Evolutionary conservation across 92 coral and sea anemone genomes (phyloP), one percentile per base, ranked within the genome.

Genomic region (Parazoanthus swiftii): DNA sequence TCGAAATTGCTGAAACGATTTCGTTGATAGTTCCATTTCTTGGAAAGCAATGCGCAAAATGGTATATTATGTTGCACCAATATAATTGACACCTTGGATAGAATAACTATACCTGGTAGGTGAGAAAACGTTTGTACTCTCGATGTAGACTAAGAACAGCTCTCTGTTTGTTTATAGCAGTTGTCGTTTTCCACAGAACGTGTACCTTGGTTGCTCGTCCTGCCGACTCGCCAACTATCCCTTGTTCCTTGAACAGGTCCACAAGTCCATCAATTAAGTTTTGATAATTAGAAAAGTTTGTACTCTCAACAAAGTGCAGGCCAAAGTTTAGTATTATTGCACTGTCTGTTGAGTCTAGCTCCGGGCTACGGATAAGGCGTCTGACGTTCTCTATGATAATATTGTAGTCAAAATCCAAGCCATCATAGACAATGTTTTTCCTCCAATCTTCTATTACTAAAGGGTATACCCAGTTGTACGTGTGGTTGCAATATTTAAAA

Each of bases 121-220:
- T 93, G 75, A 93, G 39, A 71, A 94, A 94, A 20, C 98, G 80
- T 76, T 86, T 85, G 44, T 82, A 80, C 13, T 93, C 89, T 8
- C 77, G 90, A 43, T 94, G 88, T 20, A 77, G 76, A 68, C 83
- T 46, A 1, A 77, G 56, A 13, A 84, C 79, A 29, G 90, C 82
- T 73, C 88, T 77, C 54, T 93, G 93, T 38, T 90, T 93, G 78
- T 89, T 94, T 15, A 94, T 91, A 7, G 95, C 90, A 77, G 98
- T 93, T 3, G 98, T 94, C 16, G 98, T 86, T 74, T 94, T 94
- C 98, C 98, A 94, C 44, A 94, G 88, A 29, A 91, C 82, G 18
- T 80, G 89, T 63, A 71, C 85, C 33, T 73, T 91, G 9, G 59
- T 50, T 85, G 74, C 70, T 59, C 76, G 86, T 33, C 18, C 85